Evolutionary conservation across 2,888 invertebrate species (phyloP).

Genomic region (Protophormia terraenovae): DNA sequence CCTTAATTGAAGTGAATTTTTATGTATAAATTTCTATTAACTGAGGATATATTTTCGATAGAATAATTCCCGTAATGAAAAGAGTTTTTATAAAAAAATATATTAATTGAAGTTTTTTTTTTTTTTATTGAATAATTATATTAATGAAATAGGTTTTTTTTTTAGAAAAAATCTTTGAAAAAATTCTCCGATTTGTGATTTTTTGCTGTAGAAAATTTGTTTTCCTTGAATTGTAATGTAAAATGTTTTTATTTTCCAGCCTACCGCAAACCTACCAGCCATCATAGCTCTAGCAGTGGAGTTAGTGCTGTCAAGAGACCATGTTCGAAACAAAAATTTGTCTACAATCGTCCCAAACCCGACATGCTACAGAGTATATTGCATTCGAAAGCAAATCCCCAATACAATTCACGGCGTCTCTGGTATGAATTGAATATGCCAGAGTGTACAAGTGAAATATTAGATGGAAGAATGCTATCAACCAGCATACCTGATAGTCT

Average conservation of each 20-base stretch:
- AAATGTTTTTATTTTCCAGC: conserved; percentile 52
- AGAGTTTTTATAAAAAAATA: no score
- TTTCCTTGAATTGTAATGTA: no score
- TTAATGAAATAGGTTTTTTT: no score
- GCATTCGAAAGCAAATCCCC: conserved; percentile 79
- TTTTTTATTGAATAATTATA: no score
- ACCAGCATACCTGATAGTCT: conserved; percentile 85
- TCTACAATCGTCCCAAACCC: conserved; percentile 77
- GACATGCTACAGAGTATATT: conserved; percentile 76
- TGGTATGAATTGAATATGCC: conserved; percentile 81
- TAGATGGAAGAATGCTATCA: conserved; percentile 81
- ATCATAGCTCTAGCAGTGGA: conserved; percentile 69
- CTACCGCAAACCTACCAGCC: not conserved
- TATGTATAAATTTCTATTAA: no score
- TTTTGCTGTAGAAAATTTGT: no score
- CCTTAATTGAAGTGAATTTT: no score
- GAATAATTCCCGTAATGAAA: no score
- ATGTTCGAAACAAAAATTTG: conserved; percentile 75
- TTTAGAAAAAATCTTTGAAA: no score
- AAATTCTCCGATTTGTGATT: no score
- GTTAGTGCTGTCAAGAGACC: conserved; percentile 73
- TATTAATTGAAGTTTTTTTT: no score
- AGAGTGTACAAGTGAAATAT: conserved; percentile 76
- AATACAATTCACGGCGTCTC: conserved; percentile 77
- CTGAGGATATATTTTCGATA: no score